These are phyloP conservation scores for Lepidostoma basale DNA, from an alignment of 1,140 invertebrate species.

Conservation along the genomic window DNA sequence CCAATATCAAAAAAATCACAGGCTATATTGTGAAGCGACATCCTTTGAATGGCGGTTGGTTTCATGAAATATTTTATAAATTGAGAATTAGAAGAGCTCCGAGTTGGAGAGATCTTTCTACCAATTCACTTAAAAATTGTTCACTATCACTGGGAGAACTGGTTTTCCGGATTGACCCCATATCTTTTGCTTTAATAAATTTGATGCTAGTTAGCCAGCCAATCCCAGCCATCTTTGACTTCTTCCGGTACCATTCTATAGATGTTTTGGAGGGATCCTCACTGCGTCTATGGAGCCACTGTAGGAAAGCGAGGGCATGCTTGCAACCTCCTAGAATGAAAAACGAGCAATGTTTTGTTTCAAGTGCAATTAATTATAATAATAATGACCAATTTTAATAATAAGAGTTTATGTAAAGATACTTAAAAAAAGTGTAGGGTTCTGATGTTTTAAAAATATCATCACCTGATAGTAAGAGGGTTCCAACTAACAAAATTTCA, in stretches of 20 bases:
- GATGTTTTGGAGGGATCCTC: neutral
- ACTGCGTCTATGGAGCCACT: slow-evolving; percentile 3
- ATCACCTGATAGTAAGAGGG: no score
- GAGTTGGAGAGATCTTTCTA: neutral
- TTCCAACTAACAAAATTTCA: no score
- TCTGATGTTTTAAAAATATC: no score
- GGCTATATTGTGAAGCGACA: neutral
- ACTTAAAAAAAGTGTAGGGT: no score
- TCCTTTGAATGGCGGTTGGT: neutral
- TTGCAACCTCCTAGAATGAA: neutral
- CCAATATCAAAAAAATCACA: no score
- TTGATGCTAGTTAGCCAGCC: slow-evolving; percentile 1
- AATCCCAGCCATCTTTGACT: slow-evolving; percentile 1
- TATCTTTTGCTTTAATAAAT: neutral
- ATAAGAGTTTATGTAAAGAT: no score
- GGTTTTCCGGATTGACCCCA: neutral
- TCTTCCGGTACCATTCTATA: neutral
- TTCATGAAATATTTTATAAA: neutral
- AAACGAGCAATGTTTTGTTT: neutral
- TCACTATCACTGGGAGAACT: neutral
- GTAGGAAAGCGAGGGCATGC: neutral
- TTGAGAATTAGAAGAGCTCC: neutral
- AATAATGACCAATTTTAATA: no score
- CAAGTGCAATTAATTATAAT: no score
- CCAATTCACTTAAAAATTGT: neutral